Base-by-base conservation (phyloP, 1,140 invertebrate genomes). In the Mactra quadrangularis region DNA sequence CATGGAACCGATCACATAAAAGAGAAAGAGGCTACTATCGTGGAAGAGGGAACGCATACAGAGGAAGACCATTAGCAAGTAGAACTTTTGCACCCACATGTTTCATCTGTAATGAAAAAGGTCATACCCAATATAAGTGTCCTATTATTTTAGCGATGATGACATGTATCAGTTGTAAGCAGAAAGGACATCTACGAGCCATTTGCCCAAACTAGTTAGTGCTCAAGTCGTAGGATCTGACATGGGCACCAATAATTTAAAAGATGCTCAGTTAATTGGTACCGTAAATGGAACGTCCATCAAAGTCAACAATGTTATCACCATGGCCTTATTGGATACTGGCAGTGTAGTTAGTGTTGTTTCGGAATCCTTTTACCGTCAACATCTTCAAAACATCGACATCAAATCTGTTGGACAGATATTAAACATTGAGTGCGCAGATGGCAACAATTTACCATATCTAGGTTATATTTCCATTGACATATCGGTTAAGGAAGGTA, bases 401-500 rank as follows among this genome's bases (percentile, higher is more conserved):
- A 38, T 76, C 2, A 7, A 62, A 76, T 35, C 72, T 9, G 35
- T 47, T 11, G 27, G 25, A 19, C 2, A 62, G 0, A 62, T 76
- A n/a, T 29, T 76, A 29, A 76, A 76, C 22, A 76, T 76, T 60
- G 72, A 76, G 38, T 76, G 72, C 41, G 57, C 72, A n/a, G 55
- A 60, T 62, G 72, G 72, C 1, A 33, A 76, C 25, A 7, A 59
- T 0, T 33, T 76, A 22, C 72, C 72, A 41, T 76, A 76, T 50
- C 2, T 3, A 17, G 72, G 72, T 15, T 76, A 62, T 15, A 62
- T 76, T 60, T 53, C 60, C 45, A 17, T 25, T 1, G 57, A 60
- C 27, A 35, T 76, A 3, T 27, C 4, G 25, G n/a, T 62, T 60
- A 25, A 6, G 22, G 38, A 41, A 41, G 38, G 38, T 15, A 7